These are phyloP conservation scores for Sebastes reedi DNA, from an alignment of 2,797 vertebrate genomes.

Conservation along the genomic window DNA sequence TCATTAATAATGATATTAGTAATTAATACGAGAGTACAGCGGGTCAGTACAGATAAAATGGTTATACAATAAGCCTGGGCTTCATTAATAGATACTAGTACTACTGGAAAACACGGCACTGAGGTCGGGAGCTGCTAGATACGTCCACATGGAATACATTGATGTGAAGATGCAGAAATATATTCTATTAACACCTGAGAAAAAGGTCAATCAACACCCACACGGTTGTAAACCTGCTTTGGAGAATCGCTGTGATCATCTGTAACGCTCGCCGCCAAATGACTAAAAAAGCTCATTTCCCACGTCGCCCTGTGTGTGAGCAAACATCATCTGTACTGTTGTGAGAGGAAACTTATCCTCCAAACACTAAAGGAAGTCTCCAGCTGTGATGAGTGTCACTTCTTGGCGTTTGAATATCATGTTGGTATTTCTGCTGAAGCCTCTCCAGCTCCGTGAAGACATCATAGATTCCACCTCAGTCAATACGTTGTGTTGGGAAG, in stretches of 20 bases:
- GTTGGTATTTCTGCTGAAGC: neutral
- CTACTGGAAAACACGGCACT: neutral
- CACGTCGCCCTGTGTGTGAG: conserved; percentile 28
- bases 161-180: neutral
- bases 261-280: neutral
- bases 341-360: conserved; percentile 21
- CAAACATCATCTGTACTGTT: conserved; percentile 38
- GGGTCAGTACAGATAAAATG: neutral
- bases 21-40: neutral
- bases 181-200: neutral
- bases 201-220: conserved; percentile 8
- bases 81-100: conserved; percentile 4
- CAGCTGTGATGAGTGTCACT: conserved; percentile 29
- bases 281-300: conserved; percentile 28
- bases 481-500: neutral
- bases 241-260: conserved; percentile 4
- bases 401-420: neutral
- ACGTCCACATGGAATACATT: neutral
- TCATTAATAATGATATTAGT: neutral
- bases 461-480: conserved; percentile 11
- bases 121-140: neutral
- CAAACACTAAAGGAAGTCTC: conserved; percentile 25
- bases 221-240: neutral
- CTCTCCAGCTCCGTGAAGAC: neutral
- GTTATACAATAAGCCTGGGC: neutral